Evolutionary conservation across 2,797 vertebrate species (phyloP).

Genomic region (Smutsia temminckii): DNA sequence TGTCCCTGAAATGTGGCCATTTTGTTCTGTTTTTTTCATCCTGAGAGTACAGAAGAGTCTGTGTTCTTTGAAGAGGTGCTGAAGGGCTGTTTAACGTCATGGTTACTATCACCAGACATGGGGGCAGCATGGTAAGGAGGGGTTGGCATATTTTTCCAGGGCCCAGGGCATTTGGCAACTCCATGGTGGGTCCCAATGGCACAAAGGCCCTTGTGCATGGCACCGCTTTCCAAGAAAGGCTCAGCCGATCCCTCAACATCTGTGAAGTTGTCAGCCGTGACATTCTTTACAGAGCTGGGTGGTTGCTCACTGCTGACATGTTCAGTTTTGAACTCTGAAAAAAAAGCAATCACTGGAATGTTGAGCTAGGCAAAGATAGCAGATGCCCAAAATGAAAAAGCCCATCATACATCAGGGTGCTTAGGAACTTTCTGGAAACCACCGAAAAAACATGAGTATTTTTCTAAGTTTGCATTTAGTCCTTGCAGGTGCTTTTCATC

Average conservation of each 20-base stretch:
- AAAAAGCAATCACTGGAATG: slow-evolving; percentile 75
- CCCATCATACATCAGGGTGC: slow-evolving; percentile 55
- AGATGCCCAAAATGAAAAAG: slow-evolving; percentile 76
- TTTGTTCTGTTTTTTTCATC: not conserved
- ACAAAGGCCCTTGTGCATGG: slow-evolving; percentile 50
- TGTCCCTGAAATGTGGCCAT: slow-evolving; percentile 22
- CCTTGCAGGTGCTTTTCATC: slow-evolving; percentile 19
- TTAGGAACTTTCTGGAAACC: slow-evolving; percentile 66
- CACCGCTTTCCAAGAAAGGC: slow-evolving; percentile 65
- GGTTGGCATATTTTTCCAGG: slow-evolving; percentile 58
- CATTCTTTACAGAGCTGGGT: slow-evolving; percentile 81
- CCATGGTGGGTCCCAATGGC: slow-evolving; percentile 50
- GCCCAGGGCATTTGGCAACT: slow-evolving; percentile 65
- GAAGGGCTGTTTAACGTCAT: slow-evolving; percentile 62
- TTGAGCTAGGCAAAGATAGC: slow-evolving; percentile 80
- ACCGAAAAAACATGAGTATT: not conserved
- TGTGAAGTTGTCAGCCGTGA: slow-evolving; percentile 78
- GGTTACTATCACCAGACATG: slow-evolving; percentile 63
- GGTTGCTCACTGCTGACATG: slow-evolving; percentile 74
- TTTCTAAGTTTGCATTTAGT: slow-evolving; percentile 48
- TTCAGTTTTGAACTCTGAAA: slow-evolving; percentile 78
- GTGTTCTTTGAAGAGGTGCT: slow-evolving; percentile 65
- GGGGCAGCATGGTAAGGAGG: slow-evolving; percentile 49
- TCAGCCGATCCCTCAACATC: slow-evolving; percentile 76
- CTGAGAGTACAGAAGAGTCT: not conserved